Conservation (phyloP, 2,797 vertebrate species). For the Nothura maculosa region DNA sequence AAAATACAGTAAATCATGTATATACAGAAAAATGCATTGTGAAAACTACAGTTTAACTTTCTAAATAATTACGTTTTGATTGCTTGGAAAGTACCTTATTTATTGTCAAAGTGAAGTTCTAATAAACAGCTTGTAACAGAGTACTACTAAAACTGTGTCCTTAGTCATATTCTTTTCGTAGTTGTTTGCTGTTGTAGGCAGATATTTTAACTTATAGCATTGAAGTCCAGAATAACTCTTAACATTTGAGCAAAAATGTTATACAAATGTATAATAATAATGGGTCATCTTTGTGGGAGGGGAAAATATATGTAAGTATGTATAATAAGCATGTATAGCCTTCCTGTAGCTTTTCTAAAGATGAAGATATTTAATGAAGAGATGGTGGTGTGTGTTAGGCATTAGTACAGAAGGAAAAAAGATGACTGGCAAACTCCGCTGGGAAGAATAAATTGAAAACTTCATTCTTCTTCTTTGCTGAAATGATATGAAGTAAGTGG, state of each 20-base stretch:
- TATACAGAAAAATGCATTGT: conserved; percentile 55
- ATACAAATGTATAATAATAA: not conserved
- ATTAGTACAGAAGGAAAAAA: not conserved
- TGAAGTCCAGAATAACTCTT: not conserved
- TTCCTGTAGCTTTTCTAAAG: not conserved
- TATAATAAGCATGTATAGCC: not conserved
- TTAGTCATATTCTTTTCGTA: not conserved
- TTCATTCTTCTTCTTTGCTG: not conserved
- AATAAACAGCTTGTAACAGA: conserved; percentile 70
- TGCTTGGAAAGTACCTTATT: conserved; percentile 69
- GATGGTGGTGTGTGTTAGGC: not conserved
- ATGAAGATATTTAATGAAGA: not conserved
- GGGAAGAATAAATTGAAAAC: not conserved
- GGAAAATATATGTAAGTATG: not conserved
- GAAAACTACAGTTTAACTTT: conserved; percentile 68
- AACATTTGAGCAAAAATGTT: not conserved
- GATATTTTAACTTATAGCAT: not conserved
- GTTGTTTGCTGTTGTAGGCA: not conserved
- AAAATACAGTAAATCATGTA: conserved; percentile 65
- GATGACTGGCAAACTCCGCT: not conserved
- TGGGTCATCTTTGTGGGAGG: not conserved
- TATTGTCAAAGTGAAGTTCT: conserved; percentile 69
- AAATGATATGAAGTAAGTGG: not conserved
- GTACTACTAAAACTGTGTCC: conserved; percentile 15
- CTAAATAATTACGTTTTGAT: conserved; percentile 66